These are phyloP conservation scores for Netelia inedita DNA, from an alignment of 2,888 invertebrate species.

Conservation along the genomic window DNA sequence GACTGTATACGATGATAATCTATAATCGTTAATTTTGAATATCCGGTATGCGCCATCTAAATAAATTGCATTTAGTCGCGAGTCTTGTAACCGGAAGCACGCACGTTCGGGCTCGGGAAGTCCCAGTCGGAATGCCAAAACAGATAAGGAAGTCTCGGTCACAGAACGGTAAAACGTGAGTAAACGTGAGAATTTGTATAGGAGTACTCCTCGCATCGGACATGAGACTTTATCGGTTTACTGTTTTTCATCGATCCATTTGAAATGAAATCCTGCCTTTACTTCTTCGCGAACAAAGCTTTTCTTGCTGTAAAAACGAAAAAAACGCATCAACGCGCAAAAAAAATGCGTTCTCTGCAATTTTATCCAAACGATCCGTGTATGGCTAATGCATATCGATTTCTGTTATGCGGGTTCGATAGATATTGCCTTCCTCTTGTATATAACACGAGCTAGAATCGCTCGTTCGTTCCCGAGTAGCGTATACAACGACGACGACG, in stretches of 20 bases:
- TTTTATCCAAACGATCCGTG: neutral
- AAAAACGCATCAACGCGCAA: neutral
- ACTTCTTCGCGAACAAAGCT: neutral
- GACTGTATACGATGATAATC: too few relatives aligned
- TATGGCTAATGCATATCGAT: neutral
- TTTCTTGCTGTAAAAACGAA: neutral
- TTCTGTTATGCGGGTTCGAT: neutral
- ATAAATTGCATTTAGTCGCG: conserved; percentile 30
- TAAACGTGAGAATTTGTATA: neutral
- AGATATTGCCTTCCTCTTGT: neutral
- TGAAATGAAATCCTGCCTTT: conserved; percentile 9
- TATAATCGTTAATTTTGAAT: too few relatives aligned
- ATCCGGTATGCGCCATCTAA: neutral
- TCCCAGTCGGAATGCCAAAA: conserved; percentile 73
- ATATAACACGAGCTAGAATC: conserved; percentile 14
- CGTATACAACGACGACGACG: conserved; percentile 9
- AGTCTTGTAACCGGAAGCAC: conserved; percentile 74
- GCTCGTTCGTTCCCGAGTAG: neutral
- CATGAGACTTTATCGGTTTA: conserved; percentile 7
- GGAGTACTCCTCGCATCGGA: neutral
- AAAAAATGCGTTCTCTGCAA: neutral
- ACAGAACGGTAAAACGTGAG: conserved; percentile 76
- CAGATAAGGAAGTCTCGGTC: conserved; percentile 80
- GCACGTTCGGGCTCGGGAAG: conserved; percentile 75
- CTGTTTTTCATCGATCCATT: conserved; percentile 12